These are phyloP conservation scores for Nerophis lumbriciformis DNA, from an alignment of 2,113 vertebrate species.

Conservation along the genomic window DNA sequence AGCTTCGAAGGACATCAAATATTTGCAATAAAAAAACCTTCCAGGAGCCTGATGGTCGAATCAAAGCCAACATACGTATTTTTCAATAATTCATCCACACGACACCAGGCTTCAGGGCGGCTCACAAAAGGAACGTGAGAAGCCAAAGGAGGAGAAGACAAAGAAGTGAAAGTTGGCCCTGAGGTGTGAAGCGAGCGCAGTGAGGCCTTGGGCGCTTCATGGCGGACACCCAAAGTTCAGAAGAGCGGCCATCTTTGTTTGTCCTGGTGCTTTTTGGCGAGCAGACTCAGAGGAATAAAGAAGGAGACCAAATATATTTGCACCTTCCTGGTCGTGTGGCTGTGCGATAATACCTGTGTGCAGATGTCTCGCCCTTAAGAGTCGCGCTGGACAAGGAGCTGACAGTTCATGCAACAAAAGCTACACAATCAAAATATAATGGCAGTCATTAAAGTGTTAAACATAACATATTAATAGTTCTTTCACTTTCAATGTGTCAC, in stretches of 20 bases:
- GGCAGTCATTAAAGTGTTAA: no score
- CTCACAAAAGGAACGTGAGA: constrained; percentile 13
- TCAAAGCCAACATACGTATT: constrained; percentile 36
- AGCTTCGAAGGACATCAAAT: no score
- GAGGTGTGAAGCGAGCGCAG: neutral
- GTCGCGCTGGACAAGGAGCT: no score
- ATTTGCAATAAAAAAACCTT: no score
- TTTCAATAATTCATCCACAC: constrained; percentile 44
- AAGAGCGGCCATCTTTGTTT: neutral
- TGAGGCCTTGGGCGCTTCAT: neutral
- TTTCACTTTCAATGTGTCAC: no score
- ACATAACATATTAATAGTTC: no score
- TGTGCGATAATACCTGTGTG: no score
- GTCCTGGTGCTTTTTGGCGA: neutral
- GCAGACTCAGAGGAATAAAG: neutral
- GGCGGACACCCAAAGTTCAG: neutral
- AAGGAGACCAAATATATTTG: neutral
- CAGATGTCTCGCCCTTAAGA: no score
- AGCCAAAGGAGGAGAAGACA: constrained; percentile 8
- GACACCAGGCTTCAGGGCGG: constrained; percentile 1
- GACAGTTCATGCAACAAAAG: no score
- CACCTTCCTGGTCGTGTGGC: neutral
- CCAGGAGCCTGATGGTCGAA: constrained; percentile 39
- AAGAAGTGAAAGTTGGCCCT: constrained; percentile 13
- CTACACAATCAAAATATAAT: no score